These are phyloP conservation scores for Hycleus phaleratus DNA, from an alignment of 1,140 invertebrate species.

Conservation along the genomic window DNA sequence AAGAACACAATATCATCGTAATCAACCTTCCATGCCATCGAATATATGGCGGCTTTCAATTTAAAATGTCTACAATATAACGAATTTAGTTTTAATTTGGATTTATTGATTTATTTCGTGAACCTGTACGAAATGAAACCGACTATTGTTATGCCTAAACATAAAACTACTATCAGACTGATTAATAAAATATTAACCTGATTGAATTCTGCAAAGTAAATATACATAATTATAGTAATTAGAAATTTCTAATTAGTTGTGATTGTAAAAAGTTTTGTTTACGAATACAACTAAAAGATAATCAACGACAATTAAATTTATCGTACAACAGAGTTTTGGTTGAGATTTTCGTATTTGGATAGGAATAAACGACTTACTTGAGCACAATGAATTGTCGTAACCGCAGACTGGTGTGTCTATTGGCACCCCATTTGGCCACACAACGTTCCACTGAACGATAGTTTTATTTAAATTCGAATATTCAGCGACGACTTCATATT, in stretches of 20 bases:
- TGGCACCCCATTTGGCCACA: slow-evolving; percentile 60
- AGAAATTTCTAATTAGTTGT: no score
- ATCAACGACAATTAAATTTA: slow-evolving; percentile 1
- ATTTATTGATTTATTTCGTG: slow-evolving; percentile 2
- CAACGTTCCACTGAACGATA: slow-evolving; percentile 22
- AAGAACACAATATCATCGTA: slow-evolving; percentile 66
- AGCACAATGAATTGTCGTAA: slow-evolving; percentile 84
- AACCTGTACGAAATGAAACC: slow-evolving; percentile 25
- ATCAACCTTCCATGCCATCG: slow-evolving; percentile 90
- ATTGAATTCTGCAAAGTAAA: slow-evolving; percentile 24
- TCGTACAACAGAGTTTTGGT: not conserved
- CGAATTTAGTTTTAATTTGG: not conserved
- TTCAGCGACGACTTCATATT: slow-evolving; percentile 31
- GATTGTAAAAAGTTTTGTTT: no score
- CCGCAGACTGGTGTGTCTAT: slow-evolving; percentile 84
- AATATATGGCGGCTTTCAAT: slow-evolving; percentile 85
- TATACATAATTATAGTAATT: not conserved
- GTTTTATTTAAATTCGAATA: slow-evolving; percentile 25
- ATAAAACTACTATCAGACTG: slow-evolving; percentile 21
- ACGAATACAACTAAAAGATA: not conserved
- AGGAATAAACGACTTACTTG: slow-evolving; percentile 47
- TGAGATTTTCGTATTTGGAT: not conserved
- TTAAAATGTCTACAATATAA: slow-evolving; percentile 70
- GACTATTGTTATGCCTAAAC: slow-evolving; percentile 20
- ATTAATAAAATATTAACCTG: slow-evolving; percentile 22